phyloP scores from a whole-genome alignment of 2,888 invertebrate genomes.

The Leptinotarsa haldemani region DNA sequence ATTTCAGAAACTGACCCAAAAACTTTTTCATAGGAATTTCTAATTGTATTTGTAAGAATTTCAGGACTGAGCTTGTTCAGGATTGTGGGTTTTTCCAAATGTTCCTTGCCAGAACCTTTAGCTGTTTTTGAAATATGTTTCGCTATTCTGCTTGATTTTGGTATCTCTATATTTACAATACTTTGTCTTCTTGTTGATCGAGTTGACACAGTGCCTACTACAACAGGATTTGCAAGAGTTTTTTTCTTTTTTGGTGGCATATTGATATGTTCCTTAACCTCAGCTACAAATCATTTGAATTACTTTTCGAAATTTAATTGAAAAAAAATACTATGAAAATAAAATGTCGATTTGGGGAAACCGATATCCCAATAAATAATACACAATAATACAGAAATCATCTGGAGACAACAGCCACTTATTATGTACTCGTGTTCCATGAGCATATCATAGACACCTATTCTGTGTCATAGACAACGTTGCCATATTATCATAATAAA shows the following conservation, averaged over 20 bases:
- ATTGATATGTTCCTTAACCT: background rate
- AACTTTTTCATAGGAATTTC: slow-evolving; percentile 33
- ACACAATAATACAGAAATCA: too few relatives aligned
- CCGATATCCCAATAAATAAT: too few relatives aligned
- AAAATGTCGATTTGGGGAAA: too few relatives aligned
- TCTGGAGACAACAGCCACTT: too few relatives aligned
- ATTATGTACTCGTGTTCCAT: too few relatives aligned
- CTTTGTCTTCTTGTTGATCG: slow-evolving; percentile 53
- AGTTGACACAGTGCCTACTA: slow-evolving; percentile 56
- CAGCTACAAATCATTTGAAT: background rate
- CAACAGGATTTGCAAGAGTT: slow-evolving; percentile 41
- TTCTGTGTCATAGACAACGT: too few relatives aligned
- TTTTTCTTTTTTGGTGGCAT: slow-evolving; percentile 58
- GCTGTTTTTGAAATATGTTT: slow-evolving; percentile 27
- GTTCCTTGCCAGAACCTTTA: slow-evolving; percentile 3
- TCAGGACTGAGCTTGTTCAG: slow-evolving; percentile 10
- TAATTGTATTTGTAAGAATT: slow-evolving; percentile 30
- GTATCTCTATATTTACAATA: slow-evolving; percentile 53
- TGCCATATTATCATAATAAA: too few relatives aligned
- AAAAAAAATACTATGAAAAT: too few relatives aligned
- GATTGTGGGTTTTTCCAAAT: slow-evolving; percentile 15
- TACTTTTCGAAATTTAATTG: background rate
- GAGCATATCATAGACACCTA: too few relatives aligned
- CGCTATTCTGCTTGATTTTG: slow-evolving; percentile 38
- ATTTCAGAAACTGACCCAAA: slow-evolving; percentile 22